Conservation (phyloP, 2,888 invertebrate genomes). For the Drosophila maculinotata region DNA sequence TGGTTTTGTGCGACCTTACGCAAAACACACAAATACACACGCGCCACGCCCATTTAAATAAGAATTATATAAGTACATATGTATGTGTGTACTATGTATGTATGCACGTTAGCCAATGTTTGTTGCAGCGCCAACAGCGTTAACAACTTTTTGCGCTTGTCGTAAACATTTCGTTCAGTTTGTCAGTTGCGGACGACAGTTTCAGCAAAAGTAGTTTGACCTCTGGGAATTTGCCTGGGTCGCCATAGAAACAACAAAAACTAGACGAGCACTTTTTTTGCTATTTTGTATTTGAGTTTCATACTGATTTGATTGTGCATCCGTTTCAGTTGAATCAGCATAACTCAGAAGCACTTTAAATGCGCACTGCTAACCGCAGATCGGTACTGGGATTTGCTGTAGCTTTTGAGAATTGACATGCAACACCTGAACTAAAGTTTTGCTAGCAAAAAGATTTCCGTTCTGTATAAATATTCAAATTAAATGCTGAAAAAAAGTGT, state of each 20-base stretch:
- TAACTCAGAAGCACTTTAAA: not conserved
- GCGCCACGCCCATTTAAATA: constrained; percentile 42
- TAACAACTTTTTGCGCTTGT: constrained; percentile 51
- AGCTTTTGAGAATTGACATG: not conserved
- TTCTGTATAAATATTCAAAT: not conserved
- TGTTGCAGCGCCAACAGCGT: constrained; percentile 38
- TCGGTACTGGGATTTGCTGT: constrained; percentile 3
- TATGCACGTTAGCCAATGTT: constrained; percentile 21
- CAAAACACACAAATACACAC: constrained; percentile 14
- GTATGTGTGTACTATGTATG: not conserved
- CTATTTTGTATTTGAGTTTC: constrained; percentile 14
- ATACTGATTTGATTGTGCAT: constrained; percentile 24
- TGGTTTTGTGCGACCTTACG: constrained; percentile 42
- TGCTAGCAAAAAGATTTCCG: not conserved
- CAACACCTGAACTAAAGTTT: not conserved
- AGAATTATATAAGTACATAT: constrained; percentile 26
- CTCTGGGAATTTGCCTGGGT: constrained; percentile 53
- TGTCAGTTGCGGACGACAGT: constrained; percentile 45
- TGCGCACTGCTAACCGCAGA: not conserved
- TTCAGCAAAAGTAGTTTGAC: constrained; percentile 62
- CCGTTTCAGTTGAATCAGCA: constrained; percentile 6
- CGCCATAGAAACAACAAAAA: constrained; percentile 19
- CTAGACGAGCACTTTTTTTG: constrained; percentile 7
- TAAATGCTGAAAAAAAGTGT: too few relatives aligned
- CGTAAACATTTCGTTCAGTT: constrained; percentile 63